Conservation (phyloP, 2,113 vertebrate genomes). For the Stomatorhinus ivindoensis region DNA sequence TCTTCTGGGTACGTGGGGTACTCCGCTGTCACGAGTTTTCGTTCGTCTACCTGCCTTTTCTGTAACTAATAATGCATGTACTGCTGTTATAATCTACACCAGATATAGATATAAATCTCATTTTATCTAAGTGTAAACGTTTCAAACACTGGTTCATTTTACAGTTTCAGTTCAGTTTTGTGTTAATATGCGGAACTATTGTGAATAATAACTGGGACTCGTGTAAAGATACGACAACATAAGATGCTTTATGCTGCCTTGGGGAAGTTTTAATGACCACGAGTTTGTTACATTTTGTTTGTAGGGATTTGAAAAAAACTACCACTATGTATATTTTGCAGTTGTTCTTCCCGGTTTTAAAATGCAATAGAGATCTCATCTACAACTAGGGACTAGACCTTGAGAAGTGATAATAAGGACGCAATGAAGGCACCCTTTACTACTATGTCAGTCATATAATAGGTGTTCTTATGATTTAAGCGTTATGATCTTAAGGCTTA, state of each 20-base stretch:
- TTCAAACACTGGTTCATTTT: neutral
- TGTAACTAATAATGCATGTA: neutral
- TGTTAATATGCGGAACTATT: neutral
- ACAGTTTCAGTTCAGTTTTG: neutral
- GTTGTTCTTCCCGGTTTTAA: neutral
- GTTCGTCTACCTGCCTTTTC: neutral
- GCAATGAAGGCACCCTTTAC: neutral
- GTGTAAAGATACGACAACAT: neutral
- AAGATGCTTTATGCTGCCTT: neutral
- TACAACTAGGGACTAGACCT: neutral
- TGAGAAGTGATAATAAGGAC: neutral
- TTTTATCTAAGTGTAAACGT: neutral
- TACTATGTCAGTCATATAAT: neutral
- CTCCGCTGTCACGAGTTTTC: neutral
- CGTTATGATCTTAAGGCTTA: neutral
- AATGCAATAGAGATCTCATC: neutral
- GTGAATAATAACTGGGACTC: neutral
- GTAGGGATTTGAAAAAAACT: neutral
- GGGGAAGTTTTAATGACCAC: neutral
- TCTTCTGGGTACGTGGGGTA: neutral
- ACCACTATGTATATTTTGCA: neutral
- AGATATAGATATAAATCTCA: neutral
- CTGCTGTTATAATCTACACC: neutral
- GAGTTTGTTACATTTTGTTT: neutral
- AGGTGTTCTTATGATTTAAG: neutral